Percentiles rank a stretch among this genome's conserved stretches.
Evolutionary conservation across 2,113 vertebrate species (phyloP).

Genomic region (Apteryx owenii): DNA sequence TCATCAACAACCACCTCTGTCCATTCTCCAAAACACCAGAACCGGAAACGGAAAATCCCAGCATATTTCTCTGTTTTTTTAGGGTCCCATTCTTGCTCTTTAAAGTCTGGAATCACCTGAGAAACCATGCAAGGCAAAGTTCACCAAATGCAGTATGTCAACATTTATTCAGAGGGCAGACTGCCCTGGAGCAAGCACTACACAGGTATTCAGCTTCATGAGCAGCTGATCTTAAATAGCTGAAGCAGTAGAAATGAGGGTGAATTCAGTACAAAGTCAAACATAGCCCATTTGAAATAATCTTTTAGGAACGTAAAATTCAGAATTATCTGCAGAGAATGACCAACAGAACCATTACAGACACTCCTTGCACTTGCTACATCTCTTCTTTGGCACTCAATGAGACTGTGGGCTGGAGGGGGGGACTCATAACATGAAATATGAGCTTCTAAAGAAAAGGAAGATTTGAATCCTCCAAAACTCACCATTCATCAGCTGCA

Average conservation of each 20-base stretch:
- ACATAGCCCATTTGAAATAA: neutral
- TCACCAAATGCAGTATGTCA: neutral
- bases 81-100: conserved; percentile 90
- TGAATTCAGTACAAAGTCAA: neutral
- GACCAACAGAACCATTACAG: neutral
- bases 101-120: conserved; percentile 89
- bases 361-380: neutral
- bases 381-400: neutral
- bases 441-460: neutral
- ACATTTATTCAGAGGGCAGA: neutral
- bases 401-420: neutral
- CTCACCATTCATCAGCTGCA: neutral
- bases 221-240: neutral
- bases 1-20: conserved; percentile 94
- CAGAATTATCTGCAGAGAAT: neutral
- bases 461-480: neutral
- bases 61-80: conserved; percentile 81
- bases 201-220: neutral
- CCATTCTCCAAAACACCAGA: conserved; percentile 94
- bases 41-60: conserved; percentile 94
- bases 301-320: neutral
- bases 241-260: neutral
- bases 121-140: neutral
- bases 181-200: neutral
- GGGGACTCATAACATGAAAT: neutral